Conservation (phyloP, 2,113 vertebrate species). For the Leptosomus discolor region DNA sequence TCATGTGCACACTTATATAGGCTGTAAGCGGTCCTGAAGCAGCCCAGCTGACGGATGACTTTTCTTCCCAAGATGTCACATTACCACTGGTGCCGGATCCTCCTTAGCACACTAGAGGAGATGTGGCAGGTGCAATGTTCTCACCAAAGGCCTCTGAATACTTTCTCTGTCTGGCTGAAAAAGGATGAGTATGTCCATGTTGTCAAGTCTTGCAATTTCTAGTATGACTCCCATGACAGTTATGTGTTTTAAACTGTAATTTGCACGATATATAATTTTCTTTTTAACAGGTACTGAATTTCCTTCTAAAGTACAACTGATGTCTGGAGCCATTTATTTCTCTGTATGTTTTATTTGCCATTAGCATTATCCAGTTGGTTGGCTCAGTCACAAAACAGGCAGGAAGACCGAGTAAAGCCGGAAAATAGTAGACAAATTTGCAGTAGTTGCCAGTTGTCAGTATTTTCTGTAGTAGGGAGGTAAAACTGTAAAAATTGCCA, state of each 20-base stretch:
- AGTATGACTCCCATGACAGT: background rate
- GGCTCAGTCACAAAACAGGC: background rate
- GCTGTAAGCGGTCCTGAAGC: background rate
- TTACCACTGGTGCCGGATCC: background rate
- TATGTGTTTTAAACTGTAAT: background rate
- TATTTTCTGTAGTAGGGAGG: background rate
- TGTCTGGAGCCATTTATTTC: background rate
- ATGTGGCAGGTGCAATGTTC: background rate
- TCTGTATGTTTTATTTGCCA: background rate
- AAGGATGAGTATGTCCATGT: background rate
- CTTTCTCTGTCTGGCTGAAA: background rate
- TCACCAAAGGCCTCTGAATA: background rate
- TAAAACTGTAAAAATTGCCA: background rate
- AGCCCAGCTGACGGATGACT: background rate
- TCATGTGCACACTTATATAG: background rate
- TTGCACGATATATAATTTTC: background rate
- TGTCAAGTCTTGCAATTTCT: background rate
- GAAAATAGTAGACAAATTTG: background rate
- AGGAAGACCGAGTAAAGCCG: background rate
- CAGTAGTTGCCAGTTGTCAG: background rate
- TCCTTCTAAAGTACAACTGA: background rate
- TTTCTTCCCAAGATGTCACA: fast-evolving
- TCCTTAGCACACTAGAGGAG: background rate
- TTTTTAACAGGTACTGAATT: background rate
- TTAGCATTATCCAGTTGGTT: background rate